These are phyloP conservation scores for Drosophila macrospina DNA, from an alignment of 2,888 invertebrate species.

Conservation along the genomic window DNA sequence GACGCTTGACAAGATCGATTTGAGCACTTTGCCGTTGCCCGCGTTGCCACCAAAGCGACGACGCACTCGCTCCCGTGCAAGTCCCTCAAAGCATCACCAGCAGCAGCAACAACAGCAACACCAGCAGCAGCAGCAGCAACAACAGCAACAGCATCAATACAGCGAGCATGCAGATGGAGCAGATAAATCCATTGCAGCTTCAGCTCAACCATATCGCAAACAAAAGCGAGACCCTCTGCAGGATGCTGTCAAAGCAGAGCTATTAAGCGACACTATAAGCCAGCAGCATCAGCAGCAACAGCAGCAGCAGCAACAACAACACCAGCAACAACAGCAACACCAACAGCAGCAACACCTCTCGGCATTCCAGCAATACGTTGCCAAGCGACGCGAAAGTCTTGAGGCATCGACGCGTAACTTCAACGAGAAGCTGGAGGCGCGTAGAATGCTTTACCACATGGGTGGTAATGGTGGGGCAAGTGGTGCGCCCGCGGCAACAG, in stretches of 20 bases:
- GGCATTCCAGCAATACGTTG: conserved; percentile 82
- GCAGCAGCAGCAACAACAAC: conserved; percentile 37
- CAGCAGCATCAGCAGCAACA: conserved; percentile 34
- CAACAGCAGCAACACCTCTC: conserved; percentile 59
- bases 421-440: conserved; percentile 84
- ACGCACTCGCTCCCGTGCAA: conserved; percentile 80
- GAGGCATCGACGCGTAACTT: conserved; percentile 83
- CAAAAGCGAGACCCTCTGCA: conserved; percentile 38
- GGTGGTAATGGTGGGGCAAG: conserved; percentile 61
- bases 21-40: conserved; percentile 84
- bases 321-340: conserved; percentile 37
- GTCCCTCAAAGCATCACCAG: conserved; percentile 74
- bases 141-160: too few species aligned
- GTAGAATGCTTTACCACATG: conserved; percentile 85
- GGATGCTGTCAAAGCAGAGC: conserved; percentile 40
- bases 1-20: conserved; percentile 84
- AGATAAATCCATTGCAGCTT: conserved; percentile 29
- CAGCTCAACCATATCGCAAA: conserved; percentile 31
- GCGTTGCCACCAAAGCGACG: conserved; percentile 84
- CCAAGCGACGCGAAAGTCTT: conserved; percentile 83
- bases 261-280: conserved; percentile 26
- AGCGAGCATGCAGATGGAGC: conserved; percentile 42
- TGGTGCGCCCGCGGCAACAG: conserved; percentile 19
- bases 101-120: conserved; percentile 37
- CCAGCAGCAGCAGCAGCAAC: conserved; percentile 32